Evolutionary conservation across 2,113 vertebrate genomes (phyloP).

Genomic region (Morone chrysops): DNA sequence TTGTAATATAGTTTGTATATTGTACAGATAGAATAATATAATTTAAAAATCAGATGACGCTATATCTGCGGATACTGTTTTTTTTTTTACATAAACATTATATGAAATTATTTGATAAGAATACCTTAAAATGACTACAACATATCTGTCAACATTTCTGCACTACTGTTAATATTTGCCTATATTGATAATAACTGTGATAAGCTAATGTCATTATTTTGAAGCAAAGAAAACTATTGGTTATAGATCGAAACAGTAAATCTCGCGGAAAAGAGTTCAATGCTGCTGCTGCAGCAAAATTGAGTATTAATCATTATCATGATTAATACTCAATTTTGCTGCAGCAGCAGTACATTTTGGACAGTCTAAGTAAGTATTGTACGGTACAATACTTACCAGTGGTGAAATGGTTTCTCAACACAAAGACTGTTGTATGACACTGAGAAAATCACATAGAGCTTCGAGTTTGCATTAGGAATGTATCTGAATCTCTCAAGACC

Average conservation of each 20-base stretch:
- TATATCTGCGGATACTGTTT: too few species aligned
- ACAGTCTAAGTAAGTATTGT: too few species aligned
- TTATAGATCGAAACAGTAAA: background rate
- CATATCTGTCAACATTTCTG: background rate
- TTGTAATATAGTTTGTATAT: too few species aligned
- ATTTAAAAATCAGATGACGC: background rate
- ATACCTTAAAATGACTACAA: background rate
- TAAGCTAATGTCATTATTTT: too few species aligned
- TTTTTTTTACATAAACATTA: background rate
- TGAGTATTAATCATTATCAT: too few species aligned
- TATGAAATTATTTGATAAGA: background rate
- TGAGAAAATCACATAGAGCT: constrained; percentile 50
- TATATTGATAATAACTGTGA: background rate
- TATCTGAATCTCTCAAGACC: constrained; percentile 50
- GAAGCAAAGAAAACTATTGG: background rate
- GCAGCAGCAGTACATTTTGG: background rate
- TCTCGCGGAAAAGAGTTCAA: background rate
- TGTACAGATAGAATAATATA: too few species aligned
- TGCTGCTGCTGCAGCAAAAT: too few species aligned
- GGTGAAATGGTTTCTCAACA: constrained; percentile 36
- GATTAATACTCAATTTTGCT: background rate
- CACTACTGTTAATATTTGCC: background rate
- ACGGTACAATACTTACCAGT: background rate
- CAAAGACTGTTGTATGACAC: constrained; percentile 8
- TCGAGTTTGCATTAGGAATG: constrained; percentile 59